Evolutionary conservation across 1,140 invertebrate species (phyloP), one percentile per base, ranked within the genome.

Genomic region (Sycophila sp.): DNA sequence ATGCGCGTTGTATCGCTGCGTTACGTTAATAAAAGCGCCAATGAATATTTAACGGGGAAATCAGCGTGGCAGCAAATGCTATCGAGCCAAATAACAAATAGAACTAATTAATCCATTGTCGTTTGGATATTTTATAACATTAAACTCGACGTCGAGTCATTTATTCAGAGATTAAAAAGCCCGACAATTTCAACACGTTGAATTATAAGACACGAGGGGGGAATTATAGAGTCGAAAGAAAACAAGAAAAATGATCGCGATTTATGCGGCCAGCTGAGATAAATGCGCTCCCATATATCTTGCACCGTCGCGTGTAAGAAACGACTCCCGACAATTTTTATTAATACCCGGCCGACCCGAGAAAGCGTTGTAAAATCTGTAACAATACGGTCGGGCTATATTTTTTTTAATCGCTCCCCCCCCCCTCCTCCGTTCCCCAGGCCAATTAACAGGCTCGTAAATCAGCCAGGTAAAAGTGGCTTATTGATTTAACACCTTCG

Each of bases 181-280:
- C 47, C 26, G 59, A 55, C 34, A 36, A 56, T 63, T 56, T 53
- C 59, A 56, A 28, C 49, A 24, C n/a, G 10, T 22, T 56, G 38
- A 70, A 56, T 70, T 63, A 70, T 70, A 71, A 64, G 59, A 71
- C 34, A 26, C 53, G 58, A 69, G n/a, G n/a, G n/a, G n/a, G n/a
- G n/a, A 71, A 70, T 70, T 55, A 70, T 70, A 36, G 34, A 63
- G 68, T 63, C 68, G 36, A 63, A 60, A 70, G 68, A 63, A 47
- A 62, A 51, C 28, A 34, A 47, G 69, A 71, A 56, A 71, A 71
- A 71, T 59, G 40, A 64, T 59, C 22, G 60, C 49, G 60, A 71
- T 71, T 56, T 71, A 71, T 64, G 28, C 38, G 13, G 30, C 51
- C 60, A 19, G 24, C 51, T 15, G 49, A 64, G 69, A 71, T 64